These are phyloP conservation scores for Karalla daura DNA, from an alignment of 2,797 vertebrate species.

Conservation along the genomic window DNA sequence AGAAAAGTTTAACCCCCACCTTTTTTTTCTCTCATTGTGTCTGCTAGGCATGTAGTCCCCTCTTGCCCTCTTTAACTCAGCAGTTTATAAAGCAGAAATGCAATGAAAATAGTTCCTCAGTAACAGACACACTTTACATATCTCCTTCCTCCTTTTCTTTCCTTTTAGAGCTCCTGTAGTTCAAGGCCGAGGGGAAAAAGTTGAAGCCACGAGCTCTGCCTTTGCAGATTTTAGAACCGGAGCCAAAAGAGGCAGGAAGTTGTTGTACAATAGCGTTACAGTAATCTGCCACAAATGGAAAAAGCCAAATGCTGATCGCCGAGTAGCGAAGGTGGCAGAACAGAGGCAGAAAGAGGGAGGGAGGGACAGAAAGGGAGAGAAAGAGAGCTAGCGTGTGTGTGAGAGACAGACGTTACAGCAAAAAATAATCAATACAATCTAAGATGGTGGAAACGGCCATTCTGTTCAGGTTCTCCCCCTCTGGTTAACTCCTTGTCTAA, in stretches of 20 bases:
- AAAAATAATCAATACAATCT: conserved; percentile 77
- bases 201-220: conserved; percentile 72
- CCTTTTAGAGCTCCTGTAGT: conserved; percentile 62
- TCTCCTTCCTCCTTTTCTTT: conserved; percentile 69
- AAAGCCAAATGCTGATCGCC: conserved; percentile 85
- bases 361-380: conserved; percentile 57
- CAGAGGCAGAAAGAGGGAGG: conserved; percentile 60
- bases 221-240: conserved; percentile 73
- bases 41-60: conserved; percentile 67
- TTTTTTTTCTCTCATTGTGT: conserved; percentile 69
- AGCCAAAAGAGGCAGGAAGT: conserved; percentile 85
- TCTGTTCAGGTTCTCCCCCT: conserved; percentile 30
- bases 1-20: conserved; percentile 78
- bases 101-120: conserved; percentile 70
- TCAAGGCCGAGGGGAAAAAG: conserved; percentile 69
- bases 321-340: conserved; percentile 75
- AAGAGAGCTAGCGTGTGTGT: conserved; percentile 53
- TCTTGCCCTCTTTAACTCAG: conserved; percentile 58
- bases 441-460: conserved; percentile 76
- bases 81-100: conserved; percentile 63
- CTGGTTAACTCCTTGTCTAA: conserved; percentile 15
- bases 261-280: conserved; percentile 89
- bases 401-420: conserved; percentile 58
- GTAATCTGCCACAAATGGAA: conserved; percentile 88
- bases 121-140: conserved; percentile 66